These are phyloP conservation scores for Phenganax subtilis DNA, from an alignment of 92 coral and sea anemone species.

Conservation along the genomic window DNA sequence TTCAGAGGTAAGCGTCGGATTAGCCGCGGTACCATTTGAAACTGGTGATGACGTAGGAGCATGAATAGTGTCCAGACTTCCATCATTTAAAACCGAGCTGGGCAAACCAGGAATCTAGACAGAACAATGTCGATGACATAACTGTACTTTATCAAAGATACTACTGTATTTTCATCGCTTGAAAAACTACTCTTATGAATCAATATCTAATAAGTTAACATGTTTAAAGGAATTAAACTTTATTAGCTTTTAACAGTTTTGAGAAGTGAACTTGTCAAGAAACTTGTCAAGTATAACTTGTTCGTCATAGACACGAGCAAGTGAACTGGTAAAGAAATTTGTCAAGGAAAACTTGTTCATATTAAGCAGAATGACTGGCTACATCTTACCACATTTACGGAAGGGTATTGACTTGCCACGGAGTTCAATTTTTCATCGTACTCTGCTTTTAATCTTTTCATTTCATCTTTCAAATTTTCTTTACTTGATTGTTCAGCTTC, in stretches of 20 bases:
- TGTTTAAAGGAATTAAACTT: too few species aligned
- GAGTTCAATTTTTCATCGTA: conserved; percentile 69
- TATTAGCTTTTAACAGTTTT: too few species aligned
- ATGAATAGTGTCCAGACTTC: conserved; percentile 52
- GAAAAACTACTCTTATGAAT: too few species aligned
- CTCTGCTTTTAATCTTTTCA: conserved; percentile 65
- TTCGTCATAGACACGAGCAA: neutral
- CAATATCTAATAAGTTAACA: too few species aligned
- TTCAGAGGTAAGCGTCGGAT: conserved; percentile 32
- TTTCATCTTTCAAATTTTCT: conserved; percentile 80
- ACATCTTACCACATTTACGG: conserved; percentile 23
- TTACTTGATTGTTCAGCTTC: conserved; percentile 90
- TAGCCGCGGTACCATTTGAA: conserved; percentile 21
- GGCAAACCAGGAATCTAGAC: conserved; percentile 12
- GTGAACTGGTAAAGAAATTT: neutral
- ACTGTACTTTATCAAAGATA: too few species aligned
- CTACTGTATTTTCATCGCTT: too few species aligned
- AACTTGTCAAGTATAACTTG: neutral
- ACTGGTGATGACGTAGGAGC: conserved; percentile 45
- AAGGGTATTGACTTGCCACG: conserved; percentile 77
- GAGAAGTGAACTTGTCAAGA: too few species aligned
- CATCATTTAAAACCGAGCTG: conserved; percentile 23
- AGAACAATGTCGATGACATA: too few species aligned
- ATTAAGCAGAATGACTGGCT: neutral
- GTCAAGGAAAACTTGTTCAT: neutral